Conservation (phyloP, 2,797 vertebrate species). For the Halcyon smyrnensis region DNA sequence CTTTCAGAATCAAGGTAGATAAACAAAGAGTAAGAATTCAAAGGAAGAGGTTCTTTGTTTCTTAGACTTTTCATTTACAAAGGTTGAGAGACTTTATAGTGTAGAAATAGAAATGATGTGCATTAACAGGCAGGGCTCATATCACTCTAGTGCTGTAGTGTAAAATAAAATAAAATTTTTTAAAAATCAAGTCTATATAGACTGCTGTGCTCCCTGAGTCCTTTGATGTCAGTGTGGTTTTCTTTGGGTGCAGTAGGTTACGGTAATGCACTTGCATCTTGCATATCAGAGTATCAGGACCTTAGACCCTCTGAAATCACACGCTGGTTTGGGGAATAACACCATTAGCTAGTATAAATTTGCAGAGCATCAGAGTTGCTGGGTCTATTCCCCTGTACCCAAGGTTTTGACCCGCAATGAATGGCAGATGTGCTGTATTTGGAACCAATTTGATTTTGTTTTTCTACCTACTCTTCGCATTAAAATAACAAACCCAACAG, state of each 20-base stretch:
- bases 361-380: background rate
- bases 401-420: background rate
- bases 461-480: background rate
- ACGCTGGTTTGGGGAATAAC: background rate
- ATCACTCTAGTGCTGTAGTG: background rate
- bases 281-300: background rate
- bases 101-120: background rate
- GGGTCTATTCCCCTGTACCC: background rate
- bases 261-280: background rate
- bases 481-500: background rate
- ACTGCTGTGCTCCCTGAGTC: background rate
- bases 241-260: background rate
- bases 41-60: background rate
- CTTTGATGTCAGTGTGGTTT: background rate
- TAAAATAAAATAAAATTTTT: background rate
- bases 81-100: background rate
- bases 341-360: background rate
- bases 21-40: background rate
- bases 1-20: background rate
- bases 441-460: background rate
- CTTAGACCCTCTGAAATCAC: background rate
- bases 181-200: background rate
- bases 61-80: background rate
- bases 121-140: background rate
- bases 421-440: slow-evolving; percentile 1